phyloP scores from a whole-genome alignment of 2,888 invertebrate genomes.

The Pammene fasciana region DNA sequence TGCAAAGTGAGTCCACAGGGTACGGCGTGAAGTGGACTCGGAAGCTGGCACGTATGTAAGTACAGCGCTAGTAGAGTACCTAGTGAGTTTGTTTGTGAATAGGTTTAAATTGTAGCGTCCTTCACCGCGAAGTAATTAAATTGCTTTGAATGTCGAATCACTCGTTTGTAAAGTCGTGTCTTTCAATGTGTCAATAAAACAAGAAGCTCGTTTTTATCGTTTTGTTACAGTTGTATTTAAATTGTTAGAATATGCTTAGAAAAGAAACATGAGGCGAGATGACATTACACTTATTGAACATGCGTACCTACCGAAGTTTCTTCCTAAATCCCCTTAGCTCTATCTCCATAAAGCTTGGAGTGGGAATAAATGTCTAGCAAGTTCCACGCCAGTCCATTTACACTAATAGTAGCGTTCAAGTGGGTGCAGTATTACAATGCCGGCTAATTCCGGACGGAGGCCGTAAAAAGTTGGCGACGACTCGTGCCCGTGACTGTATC shows the following conservation, averaged over 20 bases:
- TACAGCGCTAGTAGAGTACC: neutral
- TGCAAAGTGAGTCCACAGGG: constrained; percentile 43
- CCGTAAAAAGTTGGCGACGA: constrained; percentile 75
- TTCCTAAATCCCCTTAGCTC: constrained; percentile 5
- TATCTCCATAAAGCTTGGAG: constrained; percentile 30
- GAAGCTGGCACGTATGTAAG: constrained; percentile 14
- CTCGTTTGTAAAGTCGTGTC: neutral
- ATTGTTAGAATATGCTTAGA: no score
- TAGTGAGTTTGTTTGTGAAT: constrained; percentile 30
- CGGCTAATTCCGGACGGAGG: constrained; percentile 64
- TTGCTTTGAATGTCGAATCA: neutral
- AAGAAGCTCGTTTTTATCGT: neutral
- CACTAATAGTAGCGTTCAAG: constrained; percentile 41
- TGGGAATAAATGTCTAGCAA: constrained; percentile 30
- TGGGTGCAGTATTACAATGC: constrained; percentile 60
- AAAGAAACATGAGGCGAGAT: no score
- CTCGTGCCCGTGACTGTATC: constrained; percentile 76
- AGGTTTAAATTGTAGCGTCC: constrained; percentile 20
- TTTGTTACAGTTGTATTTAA: neutral
- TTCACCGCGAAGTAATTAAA: neutral
- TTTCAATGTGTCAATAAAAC: neutral
- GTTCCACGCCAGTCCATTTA: constrained; percentile 35
- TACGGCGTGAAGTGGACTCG: constrained; percentile 29
- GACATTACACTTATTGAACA: no score
- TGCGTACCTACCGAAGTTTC: neutral